A percentile compares a stretch with the other conserved stretches of the same genome.
Conservation (phyloP, 1,140 invertebrate species). For the Parapsyche elsis region DNA sequence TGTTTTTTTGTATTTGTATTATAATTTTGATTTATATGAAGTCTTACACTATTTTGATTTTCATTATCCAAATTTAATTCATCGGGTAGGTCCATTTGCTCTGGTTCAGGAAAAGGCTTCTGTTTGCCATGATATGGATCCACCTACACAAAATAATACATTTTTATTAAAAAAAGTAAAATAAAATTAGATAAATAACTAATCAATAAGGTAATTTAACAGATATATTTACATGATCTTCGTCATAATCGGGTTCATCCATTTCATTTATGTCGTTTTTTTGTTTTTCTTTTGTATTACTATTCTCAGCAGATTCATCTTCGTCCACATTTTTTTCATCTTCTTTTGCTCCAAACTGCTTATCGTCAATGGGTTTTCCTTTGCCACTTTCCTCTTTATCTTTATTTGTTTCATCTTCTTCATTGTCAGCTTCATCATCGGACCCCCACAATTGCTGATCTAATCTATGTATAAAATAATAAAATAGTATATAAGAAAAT, state of each 20-base stretch:
- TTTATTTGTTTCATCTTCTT: slow-evolving; percentile 72
- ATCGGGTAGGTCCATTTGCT: slow-evolving; percentile 88
- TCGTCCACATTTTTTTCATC: slow-evolving; percentile 77
- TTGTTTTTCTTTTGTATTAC: slow-evolving; percentile 69
- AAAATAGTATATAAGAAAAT: slow-evolving; percentile 18
- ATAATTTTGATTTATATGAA: slow-evolving; percentile 38
- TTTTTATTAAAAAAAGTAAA: too few species aligned
- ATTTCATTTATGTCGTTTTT: slow-evolving; percentile 82
- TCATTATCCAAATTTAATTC: slow-evolving; percentile 85
- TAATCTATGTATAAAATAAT: slow-evolving; percentile 60
- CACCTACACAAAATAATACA: slow-evolving; percentile 60
- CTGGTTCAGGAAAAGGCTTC: slow-evolving; percentile 79
- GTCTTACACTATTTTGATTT: slow-evolving; percentile 66
- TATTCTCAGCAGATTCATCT: slow-evolving; percentile 69
- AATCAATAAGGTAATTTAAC: neutral
- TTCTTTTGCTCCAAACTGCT: slow-evolving; percentile 80
- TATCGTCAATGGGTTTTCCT: slow-evolving; percentile 65
- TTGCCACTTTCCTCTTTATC: slow-evolving; percentile 71
- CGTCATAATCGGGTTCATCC: slow-evolving; percentile 81
- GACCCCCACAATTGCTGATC: slow-evolving; percentile 91
- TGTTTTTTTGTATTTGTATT: neutral
- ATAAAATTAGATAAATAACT: too few species aligned
- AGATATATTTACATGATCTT: slow-evolving; percentile 73
- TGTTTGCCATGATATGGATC: slow-evolving; percentile 88
- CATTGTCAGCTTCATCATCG: slow-evolving; percentile 78